Conservation (phyloP, 2,113 vertebrate species). For the Vidua macroura region DNA sequence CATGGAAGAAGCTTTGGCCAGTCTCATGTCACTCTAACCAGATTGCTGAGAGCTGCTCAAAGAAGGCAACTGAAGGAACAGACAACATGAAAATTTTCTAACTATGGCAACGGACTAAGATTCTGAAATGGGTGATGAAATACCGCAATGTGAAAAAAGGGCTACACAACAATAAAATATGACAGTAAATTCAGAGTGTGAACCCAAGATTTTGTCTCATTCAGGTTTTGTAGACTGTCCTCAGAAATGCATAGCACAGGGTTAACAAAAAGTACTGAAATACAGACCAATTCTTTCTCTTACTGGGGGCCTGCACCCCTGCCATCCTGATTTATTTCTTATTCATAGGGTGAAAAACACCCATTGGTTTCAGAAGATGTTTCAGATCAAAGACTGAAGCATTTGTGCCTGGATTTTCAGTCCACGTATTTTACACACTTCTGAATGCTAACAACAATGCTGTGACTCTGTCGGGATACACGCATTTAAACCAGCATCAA, state of each 20-base stretch:
- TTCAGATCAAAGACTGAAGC: conserved; percentile 20
- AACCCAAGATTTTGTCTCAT: neutral
- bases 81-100: neutral
- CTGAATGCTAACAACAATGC: neutral
- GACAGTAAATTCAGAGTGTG: neutral
- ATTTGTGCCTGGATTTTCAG: conserved; percentile 23
- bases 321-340: conserved; percentile 23
- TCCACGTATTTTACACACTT: conserved; percentile 2
- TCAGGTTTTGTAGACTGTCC: neutral
- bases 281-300: neutral
- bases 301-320: neutral
- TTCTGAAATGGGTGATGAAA: neutral
- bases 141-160: neutral
- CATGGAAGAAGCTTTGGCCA: neutral
- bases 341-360: conserved; percentile 6
- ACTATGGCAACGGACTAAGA: neutral
- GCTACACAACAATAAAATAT: neutral
- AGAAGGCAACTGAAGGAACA: neutral
- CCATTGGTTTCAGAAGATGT: neutral
- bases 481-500: conserved; percentile 34
- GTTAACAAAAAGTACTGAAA: conserved; percentile 10
- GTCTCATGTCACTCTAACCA: neutral
- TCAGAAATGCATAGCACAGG: neutral
- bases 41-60: neutral
- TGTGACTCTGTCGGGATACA: conserved; percentile 21